Percentiles rank a stretch among this genome's conserved stretches.
phyloP scores from a whole-genome alignment of 1,140 invertebrate species.

The Colletes latitarsis region DNA sequence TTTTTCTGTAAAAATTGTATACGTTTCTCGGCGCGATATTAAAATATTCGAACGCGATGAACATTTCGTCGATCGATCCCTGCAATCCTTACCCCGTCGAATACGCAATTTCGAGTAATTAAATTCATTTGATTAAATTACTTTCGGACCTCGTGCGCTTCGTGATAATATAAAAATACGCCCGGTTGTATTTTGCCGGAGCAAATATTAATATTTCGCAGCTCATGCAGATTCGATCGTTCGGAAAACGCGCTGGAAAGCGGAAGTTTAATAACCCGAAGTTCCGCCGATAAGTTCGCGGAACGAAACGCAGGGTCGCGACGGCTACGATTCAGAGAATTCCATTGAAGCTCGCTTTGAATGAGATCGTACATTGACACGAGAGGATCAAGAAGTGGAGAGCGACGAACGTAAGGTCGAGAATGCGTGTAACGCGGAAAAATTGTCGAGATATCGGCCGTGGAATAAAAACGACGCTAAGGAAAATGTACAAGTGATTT shows the following conservation, averaged over 20 bases:
- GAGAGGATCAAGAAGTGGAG: background rate
- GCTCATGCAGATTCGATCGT: too few species aligned
- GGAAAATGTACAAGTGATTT: background rate
- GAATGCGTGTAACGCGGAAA: conserved; percentile 9
- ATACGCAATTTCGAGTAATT: too few species aligned
- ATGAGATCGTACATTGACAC: background rate
- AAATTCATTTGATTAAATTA: too few species aligned
- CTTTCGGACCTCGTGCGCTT: too few species aligned
- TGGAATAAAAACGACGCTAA: background rate
- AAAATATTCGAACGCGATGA: too few species aligned
- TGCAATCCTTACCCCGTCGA: too few species aligned
- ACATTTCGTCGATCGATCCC: too few species aligned
- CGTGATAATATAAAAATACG: too few species aligned
- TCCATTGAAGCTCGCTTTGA: background rate
- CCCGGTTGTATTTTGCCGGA: too few species aligned
- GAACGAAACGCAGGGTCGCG: background rate
- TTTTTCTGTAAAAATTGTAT: background rate
- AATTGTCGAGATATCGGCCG: background rate
- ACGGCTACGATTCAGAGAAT: background rate
- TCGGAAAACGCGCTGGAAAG: background rate
- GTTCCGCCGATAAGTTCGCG: background rate
- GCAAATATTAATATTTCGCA: too few species aligned
- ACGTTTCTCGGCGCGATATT: background rate
- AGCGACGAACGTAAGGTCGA: background rate
- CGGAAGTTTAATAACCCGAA: background rate